phyloP scores from a whole-genome alignment of 2,113 vertebrate genomes.

The Odontophorus gujanensis region DNA sequence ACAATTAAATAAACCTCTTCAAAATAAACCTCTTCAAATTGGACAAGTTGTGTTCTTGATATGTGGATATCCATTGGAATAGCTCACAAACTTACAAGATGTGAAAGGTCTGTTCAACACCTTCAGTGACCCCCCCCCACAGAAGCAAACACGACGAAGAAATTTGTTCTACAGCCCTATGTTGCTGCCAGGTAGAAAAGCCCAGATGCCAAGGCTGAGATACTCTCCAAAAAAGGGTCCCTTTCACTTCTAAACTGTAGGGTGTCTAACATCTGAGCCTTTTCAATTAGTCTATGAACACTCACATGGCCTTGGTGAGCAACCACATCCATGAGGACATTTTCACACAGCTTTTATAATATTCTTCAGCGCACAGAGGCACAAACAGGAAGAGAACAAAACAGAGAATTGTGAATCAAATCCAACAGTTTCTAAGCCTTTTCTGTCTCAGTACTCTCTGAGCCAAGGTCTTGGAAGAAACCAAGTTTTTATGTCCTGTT shows the following conservation, averaged over 20 bases:
- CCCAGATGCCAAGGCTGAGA: background rate
- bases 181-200: background rate
- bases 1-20: background rate
- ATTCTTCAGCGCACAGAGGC: background rate
- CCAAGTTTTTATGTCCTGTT: background rate
- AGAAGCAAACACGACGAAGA: background rate
- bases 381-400: background rate
- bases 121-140: background rate
- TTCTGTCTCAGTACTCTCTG: background rate
- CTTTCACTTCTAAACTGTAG: background rate
- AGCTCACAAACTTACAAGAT: background rate
- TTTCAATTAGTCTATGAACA: background rate
- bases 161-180: background rate
- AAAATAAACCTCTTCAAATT: background rate
- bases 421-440: background rate
- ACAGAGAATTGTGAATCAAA: background rate
- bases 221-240: background rate
- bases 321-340: background rate
- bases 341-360: background rate
- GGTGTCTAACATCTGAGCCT: rapidly evolving
- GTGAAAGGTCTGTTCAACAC: background rate
- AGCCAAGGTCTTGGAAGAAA: background rate
- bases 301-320: background rate
- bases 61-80: background rate
- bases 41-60: background rate